phyloP scores from a whole-genome alignment of 2,113 vertebrate genomes.

The Phyllostomus hastatus region DNA sequence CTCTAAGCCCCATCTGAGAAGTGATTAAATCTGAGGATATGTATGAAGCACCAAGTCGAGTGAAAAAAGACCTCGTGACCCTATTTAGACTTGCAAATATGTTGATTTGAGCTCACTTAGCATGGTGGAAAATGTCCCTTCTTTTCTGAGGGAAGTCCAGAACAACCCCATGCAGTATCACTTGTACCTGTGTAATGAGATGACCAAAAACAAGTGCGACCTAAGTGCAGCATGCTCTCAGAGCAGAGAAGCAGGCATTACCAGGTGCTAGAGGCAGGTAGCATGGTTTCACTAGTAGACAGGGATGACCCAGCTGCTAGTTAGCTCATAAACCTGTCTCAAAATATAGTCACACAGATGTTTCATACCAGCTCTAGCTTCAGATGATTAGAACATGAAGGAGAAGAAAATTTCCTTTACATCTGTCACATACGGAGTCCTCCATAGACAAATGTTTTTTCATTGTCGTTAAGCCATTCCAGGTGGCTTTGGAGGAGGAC shows the following conservation, averaged over 20 bases:
- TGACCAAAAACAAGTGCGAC: background rate
- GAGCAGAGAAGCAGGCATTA: background rate
- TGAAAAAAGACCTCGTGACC: background rate
- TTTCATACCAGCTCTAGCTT: background rate
- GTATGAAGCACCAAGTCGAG: background rate
- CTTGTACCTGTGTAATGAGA: background rate
- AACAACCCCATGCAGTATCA: background rate
- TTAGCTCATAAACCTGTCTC: background rate
- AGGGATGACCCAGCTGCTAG: background rate
- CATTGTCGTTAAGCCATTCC: background rate
- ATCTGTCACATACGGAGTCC: background rate
- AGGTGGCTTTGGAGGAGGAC: background rate
- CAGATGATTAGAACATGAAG: background rate
- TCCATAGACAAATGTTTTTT: background rate
- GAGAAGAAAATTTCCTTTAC: background rate
- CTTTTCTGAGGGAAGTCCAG: background rate
- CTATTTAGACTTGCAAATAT: background rate
- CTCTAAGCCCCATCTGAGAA: background rate
- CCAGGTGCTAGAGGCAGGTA: background rate
- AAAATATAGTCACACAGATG: background rate
- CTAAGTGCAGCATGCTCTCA: background rate
- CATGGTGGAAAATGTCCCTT: background rate
- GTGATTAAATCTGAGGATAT: background rate
- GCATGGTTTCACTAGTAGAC: background rate
- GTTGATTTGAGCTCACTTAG: background rate